These are phyloP conservation scores for Scaptomyza flava DNA, from an alignment of 2,888 invertebrate genomes.

Conservation along the genomic window DNA sequence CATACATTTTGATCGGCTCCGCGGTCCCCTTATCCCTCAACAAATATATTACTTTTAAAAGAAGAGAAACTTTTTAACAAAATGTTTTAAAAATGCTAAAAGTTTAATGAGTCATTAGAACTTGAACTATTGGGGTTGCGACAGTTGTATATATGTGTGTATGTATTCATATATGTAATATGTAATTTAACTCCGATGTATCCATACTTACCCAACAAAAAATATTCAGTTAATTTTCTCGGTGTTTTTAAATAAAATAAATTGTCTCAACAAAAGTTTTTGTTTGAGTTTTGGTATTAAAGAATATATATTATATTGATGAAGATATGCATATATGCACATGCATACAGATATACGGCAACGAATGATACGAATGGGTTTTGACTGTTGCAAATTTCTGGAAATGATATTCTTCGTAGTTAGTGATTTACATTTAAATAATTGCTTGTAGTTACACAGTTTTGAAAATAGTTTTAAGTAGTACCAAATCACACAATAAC, in stretches of 20 bases:
- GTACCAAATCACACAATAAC: constrained; percentile 16
- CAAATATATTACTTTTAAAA: background rate
- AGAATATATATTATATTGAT: background rate
- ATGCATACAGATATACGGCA: background rate
- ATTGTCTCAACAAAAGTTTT: too few relatives aligned
- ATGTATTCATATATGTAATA: background rate
- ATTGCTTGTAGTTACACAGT: constrained; percentile 29
- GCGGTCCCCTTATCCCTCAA: background rate
- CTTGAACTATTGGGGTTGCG: background rate
- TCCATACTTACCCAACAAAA: too few relatives aligned
- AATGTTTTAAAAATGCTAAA: background rate
- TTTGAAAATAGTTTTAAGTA: constrained; percentile 15
- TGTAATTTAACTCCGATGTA: background rate
- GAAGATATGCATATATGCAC: constrained; percentile 2
- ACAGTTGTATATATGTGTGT: background rate
- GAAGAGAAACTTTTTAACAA: background rate
- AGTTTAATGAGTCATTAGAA: background rate
- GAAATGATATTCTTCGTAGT: constrained; percentile 24
- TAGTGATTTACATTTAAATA: constrained; percentile 24
- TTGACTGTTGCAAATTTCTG: background rate
- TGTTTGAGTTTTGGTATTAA: too few relatives aligned
- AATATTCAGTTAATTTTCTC: too few relatives aligned
- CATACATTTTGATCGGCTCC: constrained; percentile 9
- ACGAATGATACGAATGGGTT: background rate
- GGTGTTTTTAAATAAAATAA: too few relatives aligned